Evolutionary conservation across 2,888 invertebrate species (phyloP).

Genomic region (Oasisia sp.): DNA sequence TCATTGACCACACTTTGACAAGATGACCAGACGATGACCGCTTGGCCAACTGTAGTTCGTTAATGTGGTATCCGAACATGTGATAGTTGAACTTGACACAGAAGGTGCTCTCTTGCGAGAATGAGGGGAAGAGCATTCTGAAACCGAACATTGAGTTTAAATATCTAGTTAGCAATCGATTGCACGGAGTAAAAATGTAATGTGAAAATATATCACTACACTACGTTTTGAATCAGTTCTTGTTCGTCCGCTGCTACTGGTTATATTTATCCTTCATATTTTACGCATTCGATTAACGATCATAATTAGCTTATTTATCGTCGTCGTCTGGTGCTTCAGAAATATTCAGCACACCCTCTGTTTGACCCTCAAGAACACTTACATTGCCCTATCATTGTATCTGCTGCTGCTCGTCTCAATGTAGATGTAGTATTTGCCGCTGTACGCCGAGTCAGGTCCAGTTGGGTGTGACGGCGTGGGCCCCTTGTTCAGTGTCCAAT

Average conservation of each 20-base stretch:
- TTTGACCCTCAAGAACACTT: not conserved
- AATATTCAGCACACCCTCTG: no score
- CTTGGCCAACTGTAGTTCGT: slow-evolving; percentile 24
- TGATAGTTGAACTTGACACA: slow-evolving; percentile 31
- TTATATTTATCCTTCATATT: not conserved
- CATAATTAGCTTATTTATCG: not conserved
- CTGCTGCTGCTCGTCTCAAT: slow-evolving; percentile 30
- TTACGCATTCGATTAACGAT: not conserved
- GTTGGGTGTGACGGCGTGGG: slow-evolving; percentile 23
- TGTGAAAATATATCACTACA: no score
- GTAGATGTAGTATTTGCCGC: slow-evolving; percentile 28
- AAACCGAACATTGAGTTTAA: not conserved
- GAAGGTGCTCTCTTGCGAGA: not conserved
- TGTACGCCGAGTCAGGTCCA: slow-evolving; percentile 27
- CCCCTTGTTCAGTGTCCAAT: slow-evolving; percentile 23
- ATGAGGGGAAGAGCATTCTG: not conserved
- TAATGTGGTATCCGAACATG: slow-evolving; percentile 33
- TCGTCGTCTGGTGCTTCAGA: no score
- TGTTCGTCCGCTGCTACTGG: not conserved
- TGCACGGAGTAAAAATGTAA: not conserved
- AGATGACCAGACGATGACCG: slow-evolving; percentile 11
- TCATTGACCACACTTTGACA: not conserved
- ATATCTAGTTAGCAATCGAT: not conserved
- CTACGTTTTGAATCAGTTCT: no score
- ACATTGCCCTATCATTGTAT: slow-evolving; percentile 29